These are phyloP conservation scores for Drosophila putrida DNA, from an alignment of 2,888 invertebrate species.

Conservation along the genomic window DNA sequence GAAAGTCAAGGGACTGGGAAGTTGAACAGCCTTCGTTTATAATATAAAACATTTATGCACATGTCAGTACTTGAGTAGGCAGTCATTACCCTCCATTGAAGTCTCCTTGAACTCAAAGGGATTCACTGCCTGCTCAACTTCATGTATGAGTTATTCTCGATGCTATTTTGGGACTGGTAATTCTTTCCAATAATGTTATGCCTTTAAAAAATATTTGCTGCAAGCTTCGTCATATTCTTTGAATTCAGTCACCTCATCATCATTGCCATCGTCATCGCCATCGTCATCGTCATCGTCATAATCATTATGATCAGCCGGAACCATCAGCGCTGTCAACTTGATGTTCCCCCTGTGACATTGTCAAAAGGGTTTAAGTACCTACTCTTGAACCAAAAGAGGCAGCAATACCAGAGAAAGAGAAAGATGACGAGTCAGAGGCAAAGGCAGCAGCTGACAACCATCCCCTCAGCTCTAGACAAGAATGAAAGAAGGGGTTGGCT, in stretches of 20 bases:
- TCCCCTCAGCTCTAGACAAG: constrained; percentile 64
- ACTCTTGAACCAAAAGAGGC: constrained; percentile 64
- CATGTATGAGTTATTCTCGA: constrained; percentile 19
- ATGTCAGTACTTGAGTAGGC: constrained; percentile 44
- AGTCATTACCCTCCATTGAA: constrained; percentile 59
- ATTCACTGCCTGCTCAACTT: constrained; percentile 16
- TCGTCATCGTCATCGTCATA: constrained; percentile 47
- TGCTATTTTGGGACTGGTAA: constrained; percentile 51
- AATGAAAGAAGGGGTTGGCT: constrained; percentile 31
- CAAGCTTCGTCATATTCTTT: constrained; percentile 51
- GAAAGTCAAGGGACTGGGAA: constrained; percentile 39
- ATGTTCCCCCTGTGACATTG: constrained; percentile 74
- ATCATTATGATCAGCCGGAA: constrained; percentile 41
- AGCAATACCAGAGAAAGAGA: constrained; percentile 20
- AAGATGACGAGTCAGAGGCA: constrained; percentile 7
- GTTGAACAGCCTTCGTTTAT: constrained; percentile 32
- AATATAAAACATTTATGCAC: constrained; percentile 45
- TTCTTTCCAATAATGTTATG: constrained; percentile 51
- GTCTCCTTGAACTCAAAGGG: constrained; percentile 48
- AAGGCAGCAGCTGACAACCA: constrained; percentile 61
- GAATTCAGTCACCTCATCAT: constrained; percentile 72
- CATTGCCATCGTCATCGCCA: constrained; percentile 45
- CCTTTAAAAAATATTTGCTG: constrained; percentile 45
- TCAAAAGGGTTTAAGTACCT: constrained; percentile 79
- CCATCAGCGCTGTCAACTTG: constrained; percentile 63